Evolutionary conservation across 2,797 vertebrate species (phyloP).

Genomic region (Limnodromus scolopaceus): DNA sequence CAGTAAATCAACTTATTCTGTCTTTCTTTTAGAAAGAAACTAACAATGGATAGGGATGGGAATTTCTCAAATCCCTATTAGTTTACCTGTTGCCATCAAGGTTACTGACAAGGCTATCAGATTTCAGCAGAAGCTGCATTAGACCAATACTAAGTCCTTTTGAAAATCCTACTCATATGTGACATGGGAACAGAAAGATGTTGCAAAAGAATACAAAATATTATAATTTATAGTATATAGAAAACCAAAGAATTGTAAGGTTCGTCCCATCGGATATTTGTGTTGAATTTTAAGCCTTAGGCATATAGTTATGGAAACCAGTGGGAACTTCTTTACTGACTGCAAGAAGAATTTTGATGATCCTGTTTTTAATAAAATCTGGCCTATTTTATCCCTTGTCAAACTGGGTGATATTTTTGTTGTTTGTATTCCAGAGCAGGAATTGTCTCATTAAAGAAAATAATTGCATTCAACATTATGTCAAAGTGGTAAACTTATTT

Average conservation of each 20-base stretch:
- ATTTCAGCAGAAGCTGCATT: neutral
- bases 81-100: neutral
- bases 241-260: neutral
- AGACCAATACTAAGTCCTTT: neutral
- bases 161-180: neutral
- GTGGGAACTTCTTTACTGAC: neutral
- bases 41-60: neutral
- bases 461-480: neutral
- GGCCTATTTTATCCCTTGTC: neutral
- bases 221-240: neutral
- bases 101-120: neutral
- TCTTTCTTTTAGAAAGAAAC: neutral
- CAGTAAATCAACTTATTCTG: accelerated
- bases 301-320: neutral
- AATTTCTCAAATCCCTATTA: neutral
- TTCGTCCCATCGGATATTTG: neutral
- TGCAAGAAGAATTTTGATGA: neutral
- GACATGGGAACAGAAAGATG: neutral
- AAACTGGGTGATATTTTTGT: neutral
- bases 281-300: neutral
- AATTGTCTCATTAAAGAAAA: neutral
- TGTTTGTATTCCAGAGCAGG: neutral
- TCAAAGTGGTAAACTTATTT: neutral
- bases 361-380: neutral
- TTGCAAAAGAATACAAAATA: neutral